A percentile compares a stretch with the other conserved stretches of the same genome.
Conservation (phyloP, 2,888 invertebrate species). For the Microctonus aethiopoides region DNA sequence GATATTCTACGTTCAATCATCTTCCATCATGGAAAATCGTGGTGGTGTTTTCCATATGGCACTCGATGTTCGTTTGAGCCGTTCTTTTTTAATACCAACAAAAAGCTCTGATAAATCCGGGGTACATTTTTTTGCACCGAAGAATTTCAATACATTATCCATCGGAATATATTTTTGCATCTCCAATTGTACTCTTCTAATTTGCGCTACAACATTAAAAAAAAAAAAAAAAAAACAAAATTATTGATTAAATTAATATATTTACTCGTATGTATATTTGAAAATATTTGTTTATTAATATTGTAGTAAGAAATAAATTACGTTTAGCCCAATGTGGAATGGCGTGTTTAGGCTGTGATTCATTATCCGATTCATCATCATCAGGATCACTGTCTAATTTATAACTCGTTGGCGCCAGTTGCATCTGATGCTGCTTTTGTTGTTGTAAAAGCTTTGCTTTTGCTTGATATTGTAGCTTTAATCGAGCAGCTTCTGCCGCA, state of each 20-base stretch:
- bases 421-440: constrained; percentile 34
- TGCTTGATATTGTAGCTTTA: constrained; percentile 48
- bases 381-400: constrained; percentile 63
- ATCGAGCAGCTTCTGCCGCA: constrained; percentile 48
- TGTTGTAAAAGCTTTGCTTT: constrained; percentile 36
- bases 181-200: constrained; percentile 67
- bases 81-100: constrained; percentile 74
- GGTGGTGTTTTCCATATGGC: constrained; percentile 82
- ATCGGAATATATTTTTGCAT: constrained; percentile 67
- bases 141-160: constrained; percentile 71
- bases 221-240: not conserved
- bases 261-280: too few relatives aligned
- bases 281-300: too few relatives aligned
- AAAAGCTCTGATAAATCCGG: constrained; percentile 78
- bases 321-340: constrained; percentile 61
- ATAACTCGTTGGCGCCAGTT: constrained; percentile 50
- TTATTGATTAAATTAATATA: not conserved
- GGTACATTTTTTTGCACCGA: constrained; percentile 67
- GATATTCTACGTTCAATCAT: not conserved
- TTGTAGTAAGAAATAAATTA: constrained; percentile 39
- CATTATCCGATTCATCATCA: constrained; percentile 61
- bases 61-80: constrained; percentile 78
- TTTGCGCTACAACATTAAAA: constrained; percentile 61
- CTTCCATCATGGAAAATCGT: constrained; percentile 70
- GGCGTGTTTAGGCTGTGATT: constrained; percentile 57